A percentile compares a stretch with the other conserved stretches of the same genome.
Conservation (phyloP, 2,888 invertebrate genomes). For the Villa cingulata region DNA sequence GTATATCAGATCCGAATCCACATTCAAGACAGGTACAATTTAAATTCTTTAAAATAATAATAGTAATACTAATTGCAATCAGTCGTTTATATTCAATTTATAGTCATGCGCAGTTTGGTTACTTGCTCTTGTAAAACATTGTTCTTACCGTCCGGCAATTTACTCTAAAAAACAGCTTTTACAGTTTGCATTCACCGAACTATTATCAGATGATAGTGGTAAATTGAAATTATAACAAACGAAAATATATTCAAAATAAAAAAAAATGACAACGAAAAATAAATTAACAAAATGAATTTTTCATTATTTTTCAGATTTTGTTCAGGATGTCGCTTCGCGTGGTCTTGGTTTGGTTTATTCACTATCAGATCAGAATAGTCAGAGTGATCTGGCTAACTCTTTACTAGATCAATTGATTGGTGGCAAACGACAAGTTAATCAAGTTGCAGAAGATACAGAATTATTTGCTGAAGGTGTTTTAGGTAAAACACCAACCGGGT, state of each 20-base stretch:
- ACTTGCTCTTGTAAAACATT: constrained; percentile 67
- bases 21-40: constrained; percentile 47
- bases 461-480: constrained; percentile 79
- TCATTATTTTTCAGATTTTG: constrained; percentile 51
- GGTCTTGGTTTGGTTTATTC: constrained; percentile 81
- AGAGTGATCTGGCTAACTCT: constrained; percentile 56
- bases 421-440: constrained; percentile 56
- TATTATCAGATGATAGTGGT: constrained; percentile 83
- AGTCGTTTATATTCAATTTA: too few relatives aligned
- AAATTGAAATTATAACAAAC: constrained; percentile 22
- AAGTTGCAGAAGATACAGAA: constrained; percentile 70
- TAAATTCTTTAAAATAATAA: background rate
- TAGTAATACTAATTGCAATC: constrained; percentile 2
- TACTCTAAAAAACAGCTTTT: constrained; percentile 50
- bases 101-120: constrained; percentile 82
- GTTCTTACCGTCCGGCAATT: constrained; percentile 55
- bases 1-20: constrained; percentile 69
- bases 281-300: too few relatives aligned
- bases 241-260: too few relatives aligned
- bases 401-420: constrained; percentile 72
- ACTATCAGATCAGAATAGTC: constrained; percentile 56
- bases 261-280: too few relatives aligned
- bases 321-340: constrained; percentile 87
- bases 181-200: constrained; percentile 74
- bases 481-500: constrained; percentile 79